These are phyloP conservation scores for Pristis pectinata DNA, from an alignment of 2,797 vertebrate species.

Conservation along the genomic window DNA sequence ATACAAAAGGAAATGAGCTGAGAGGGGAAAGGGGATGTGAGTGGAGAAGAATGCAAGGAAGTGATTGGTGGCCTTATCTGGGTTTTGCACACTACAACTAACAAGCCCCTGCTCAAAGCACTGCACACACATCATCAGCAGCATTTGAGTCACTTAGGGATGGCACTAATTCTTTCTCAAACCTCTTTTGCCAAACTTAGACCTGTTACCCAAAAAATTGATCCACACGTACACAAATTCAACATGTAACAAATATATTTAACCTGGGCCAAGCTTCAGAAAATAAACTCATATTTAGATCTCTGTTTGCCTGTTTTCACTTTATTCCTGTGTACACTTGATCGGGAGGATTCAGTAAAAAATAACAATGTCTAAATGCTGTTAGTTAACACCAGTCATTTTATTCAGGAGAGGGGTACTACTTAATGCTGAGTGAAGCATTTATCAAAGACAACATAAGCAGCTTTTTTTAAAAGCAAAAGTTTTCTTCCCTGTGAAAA, in stretches of 20 bases:
- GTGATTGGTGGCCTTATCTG: neutral
- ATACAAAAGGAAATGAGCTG: neutral
- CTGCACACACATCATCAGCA: neutral
- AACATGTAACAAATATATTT: neutral
- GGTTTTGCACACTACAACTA: too few relatives aligned
- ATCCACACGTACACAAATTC: neutral
- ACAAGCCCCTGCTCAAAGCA: neutral
- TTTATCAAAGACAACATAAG: slow-evolving; percentile 39
- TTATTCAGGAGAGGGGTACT: slow-evolving; percentile 46
- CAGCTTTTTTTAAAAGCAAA: slow-evolving; percentile 39
- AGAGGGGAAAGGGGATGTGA: neutral
- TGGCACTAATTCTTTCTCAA: neutral
- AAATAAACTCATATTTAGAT: neutral
- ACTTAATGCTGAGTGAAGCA: slow-evolving; percentile 43
- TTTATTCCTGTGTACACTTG: neutral
- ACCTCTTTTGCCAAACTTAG: neutral
- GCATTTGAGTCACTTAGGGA: neutral
- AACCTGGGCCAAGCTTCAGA: neutral
- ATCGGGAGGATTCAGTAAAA: neutral
- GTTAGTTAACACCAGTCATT: slow-evolving; percentile 39
- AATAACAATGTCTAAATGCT: neutral
- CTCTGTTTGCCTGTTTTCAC: neutral
- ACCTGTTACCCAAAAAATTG: neutral
- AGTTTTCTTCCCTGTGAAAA: slow-evolving; percentile 45
- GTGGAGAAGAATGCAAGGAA: neutral